These are phyloP conservation scores for Ctenosaura bakeri DNA, from an alignment of 2,797 vertebrate genomes.

Conservation along the genomic window DNA sequence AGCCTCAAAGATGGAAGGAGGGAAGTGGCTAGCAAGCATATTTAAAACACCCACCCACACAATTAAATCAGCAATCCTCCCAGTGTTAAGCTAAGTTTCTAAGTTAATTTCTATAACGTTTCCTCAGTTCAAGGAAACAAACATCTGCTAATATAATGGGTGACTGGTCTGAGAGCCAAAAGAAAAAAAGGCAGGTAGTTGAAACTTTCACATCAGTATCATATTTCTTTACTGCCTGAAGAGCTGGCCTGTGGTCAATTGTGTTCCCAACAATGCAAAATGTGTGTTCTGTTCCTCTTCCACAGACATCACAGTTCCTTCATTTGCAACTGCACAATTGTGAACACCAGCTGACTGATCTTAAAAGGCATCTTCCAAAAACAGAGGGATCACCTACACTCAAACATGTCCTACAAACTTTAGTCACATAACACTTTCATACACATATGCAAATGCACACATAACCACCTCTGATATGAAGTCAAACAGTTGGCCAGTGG, in stretches of 20 bases:
- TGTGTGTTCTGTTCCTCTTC: accelerated
- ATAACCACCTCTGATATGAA: neutral
- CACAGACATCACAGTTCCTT: accelerated
- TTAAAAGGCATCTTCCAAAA: neutral
- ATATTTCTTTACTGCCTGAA: accelerated
- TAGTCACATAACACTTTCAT: neutral
- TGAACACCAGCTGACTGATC: neutral
- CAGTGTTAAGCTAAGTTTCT: neutral
- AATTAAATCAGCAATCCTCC: neutral
- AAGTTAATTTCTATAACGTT: accelerated
- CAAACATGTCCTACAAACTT: no score
- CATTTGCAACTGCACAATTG: accelerated
- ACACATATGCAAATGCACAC: neutral
- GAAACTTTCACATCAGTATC: neutral
- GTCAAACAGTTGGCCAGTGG: neutral
- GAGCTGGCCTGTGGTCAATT: neutral
- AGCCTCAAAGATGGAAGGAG: neutral
- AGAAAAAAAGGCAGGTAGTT: accelerated
- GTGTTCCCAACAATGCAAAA: accelerated
- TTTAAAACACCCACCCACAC: neutral
- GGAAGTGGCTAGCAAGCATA: neutral
- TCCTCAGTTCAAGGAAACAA: neutral
- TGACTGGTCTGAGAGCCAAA: neutral
- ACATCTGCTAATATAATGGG: neutral
- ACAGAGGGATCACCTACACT: neutral